phyloP scores from a whole-genome alignment of 2,113 vertebrate genomes.

The Nyctibius bracteatus region DNA sequence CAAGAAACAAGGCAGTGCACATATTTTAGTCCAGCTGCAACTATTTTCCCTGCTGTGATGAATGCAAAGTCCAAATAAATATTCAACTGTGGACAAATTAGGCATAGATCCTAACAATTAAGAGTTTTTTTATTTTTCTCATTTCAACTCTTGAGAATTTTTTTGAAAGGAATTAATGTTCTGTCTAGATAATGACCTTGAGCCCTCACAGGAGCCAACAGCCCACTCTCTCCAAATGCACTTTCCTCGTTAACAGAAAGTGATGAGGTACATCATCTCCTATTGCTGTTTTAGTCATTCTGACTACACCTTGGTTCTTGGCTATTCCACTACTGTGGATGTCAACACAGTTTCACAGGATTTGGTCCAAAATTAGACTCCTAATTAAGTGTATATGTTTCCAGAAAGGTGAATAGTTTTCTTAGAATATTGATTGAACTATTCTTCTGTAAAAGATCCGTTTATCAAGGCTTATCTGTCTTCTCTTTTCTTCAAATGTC shows the following conservation, averaged over 20 bases:
- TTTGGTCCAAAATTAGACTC: neutral
- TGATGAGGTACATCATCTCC: neutral
- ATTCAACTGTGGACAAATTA: neutral
- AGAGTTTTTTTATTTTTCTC: neutral
- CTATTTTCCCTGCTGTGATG: neutral
- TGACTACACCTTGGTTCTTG: neutral
- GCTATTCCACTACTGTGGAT: neutral
- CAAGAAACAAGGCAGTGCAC: too few relatives aligned
- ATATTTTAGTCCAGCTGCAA: neutral
- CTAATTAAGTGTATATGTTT: neutral
- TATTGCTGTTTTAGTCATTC: neutral
- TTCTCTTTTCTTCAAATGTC: neutral
- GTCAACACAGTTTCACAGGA: neutral
- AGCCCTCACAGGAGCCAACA: neutral
- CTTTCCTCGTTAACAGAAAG: neutral
- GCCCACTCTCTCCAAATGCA: neutral
- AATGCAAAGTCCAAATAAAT: neutral
- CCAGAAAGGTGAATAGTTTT: neutral
- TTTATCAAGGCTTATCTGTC: neutral
- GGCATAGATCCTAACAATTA: neutral
- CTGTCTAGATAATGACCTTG: neutral
- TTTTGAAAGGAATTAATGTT: neutral
- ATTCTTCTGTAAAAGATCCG: neutral
- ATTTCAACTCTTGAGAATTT: neutral
- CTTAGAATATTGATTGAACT: neutral